Base-by-base conservation (phyloP, 1,140 invertebrate genomes). In the Thrips palmi region DNA sequence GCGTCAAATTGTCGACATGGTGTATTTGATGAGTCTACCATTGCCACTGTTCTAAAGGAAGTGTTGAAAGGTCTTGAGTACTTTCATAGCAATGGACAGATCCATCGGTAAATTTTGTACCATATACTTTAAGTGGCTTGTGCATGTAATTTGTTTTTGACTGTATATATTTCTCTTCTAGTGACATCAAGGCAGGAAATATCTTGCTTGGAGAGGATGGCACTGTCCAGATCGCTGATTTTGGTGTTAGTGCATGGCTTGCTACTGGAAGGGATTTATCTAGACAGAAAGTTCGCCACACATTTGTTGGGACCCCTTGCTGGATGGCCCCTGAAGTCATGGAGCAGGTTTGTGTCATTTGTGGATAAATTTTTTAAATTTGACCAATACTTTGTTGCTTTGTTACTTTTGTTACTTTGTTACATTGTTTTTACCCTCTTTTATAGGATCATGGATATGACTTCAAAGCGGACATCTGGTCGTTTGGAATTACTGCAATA, bases 281-380 rank as follows among this genome's bases (percentile, higher is more conserved):
- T n/a, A 64, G 91, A 6, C 89, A 97, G 59, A 91, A 92, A 61
- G 84, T 92, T 3, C 65, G 92, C 15, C 89, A 97, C 51, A 97
- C 91, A 0, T 97, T 97, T 63, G 91, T 97, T 3, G 92, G 92
- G 5, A 96, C 91, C 4, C 88, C 93, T 0, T 97, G 93, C 56
- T 98, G 92, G 92, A 97, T 97, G 93, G 93, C 93, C n/a, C 93
- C 93, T 8, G 94, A 98, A 68, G 91, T 97, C 41, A 97, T 97
- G 91, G 89, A 97, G 64, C 89, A 96, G 70, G 80, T 79, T 55
- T 62, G 59, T 32, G 10, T 38, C n/a, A 38, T 32, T 7, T 37
- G 6, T 2, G 28, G 20, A 19, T 50, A 37, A 21, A 22, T 33
- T 43, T 45, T 41, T 24, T 39, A 17, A 35, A 37, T 32, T 44